Percentiles rank a stretch among this genome's conserved stretches.
Evolutionary conservation across 2,797 vertebrate genomes (phyloP).

Genomic region (Ispidina picta): DNA sequence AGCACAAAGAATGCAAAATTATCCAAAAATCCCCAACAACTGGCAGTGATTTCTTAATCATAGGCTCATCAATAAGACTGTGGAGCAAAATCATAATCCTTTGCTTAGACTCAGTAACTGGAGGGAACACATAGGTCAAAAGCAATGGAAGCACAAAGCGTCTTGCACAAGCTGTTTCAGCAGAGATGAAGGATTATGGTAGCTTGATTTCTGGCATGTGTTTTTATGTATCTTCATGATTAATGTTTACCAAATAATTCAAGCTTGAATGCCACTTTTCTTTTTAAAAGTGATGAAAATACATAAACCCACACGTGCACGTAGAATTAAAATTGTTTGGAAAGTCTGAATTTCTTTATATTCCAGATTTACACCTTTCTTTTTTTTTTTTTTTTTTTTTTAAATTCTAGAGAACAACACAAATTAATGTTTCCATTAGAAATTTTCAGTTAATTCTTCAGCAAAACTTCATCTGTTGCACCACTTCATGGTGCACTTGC

Average conservation of each 20-base stretch:
- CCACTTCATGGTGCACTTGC: neutral
- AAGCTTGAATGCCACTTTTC: no score
- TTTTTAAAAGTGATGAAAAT: neutral
- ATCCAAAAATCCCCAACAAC: neutral
- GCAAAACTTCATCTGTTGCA: neutral
- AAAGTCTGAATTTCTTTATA: neutral
- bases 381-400: no score
- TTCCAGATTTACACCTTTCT: neutral
- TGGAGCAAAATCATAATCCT: neutral
- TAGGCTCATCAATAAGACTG: neutral
- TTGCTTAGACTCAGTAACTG: neutral
- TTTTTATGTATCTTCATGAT: neutral
- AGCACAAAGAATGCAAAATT: neutral
- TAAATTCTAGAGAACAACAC: neutral
- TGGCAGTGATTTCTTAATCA: neutral
- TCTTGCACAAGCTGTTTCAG: neutral
- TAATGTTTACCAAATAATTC: neutral
- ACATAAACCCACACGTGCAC: neutral
- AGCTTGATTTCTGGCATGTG: neutral
- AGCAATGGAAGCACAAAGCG: neutral
- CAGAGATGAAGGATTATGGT: neutral
- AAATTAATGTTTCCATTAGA: neutral
- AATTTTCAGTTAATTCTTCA: neutral
- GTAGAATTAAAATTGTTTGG: neutral
- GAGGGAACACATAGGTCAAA: neutral